These are phyloP conservation scores for Pteromalus puparum DNA, from an alignment of 1,140 invertebrate species.

Conservation along the genomic window DNA sequence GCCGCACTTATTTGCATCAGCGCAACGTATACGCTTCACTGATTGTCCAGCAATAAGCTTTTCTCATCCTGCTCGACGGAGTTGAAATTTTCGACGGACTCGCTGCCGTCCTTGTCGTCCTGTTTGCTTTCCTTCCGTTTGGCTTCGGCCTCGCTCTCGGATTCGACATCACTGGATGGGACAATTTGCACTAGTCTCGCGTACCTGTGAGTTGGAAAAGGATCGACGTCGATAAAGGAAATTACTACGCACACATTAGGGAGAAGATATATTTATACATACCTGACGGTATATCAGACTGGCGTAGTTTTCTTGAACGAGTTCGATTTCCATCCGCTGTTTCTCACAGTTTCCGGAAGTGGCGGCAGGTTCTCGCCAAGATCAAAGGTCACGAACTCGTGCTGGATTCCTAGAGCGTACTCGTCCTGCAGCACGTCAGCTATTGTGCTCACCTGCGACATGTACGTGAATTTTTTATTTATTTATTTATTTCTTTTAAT, in stretches of 20 bases:
- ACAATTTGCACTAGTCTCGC: conserved; percentile 66
- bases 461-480: too few relatives aligned
- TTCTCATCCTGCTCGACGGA: conserved; percentile 31
- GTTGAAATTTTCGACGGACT: background rate
- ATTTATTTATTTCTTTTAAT: too few relatives aligned
- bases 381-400: conserved; percentile 74
- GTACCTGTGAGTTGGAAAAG: conserved; percentile 58
- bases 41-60: conserved; percentile 47
- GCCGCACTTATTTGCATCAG: too few relatives aligned
- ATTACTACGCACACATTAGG: too few relatives aligned
- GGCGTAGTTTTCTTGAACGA: conserved; percentile 75
- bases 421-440: conserved; percentile 75
- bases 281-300: conserved; percentile 75
- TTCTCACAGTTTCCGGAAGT: conserved; percentile 63
- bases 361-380: conserved; percentile 70
- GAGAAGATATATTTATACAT: background rate
- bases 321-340: conserved; percentile 70
- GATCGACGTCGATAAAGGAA: too few relatives aligned
- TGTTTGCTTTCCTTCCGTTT: conserved; percentile 49
- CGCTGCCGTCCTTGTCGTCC: conserved; percentile 14
- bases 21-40: conserved; percentile 12
- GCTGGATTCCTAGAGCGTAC: conserved; percentile 67
- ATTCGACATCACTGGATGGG: conserved; percentile 58
- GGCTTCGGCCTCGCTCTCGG: conserved; percentile 57
- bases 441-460: conserved; percentile 74